Conservation (phyloP, 2,888 invertebrate species). For the Drosophila crucigera region DNA sequence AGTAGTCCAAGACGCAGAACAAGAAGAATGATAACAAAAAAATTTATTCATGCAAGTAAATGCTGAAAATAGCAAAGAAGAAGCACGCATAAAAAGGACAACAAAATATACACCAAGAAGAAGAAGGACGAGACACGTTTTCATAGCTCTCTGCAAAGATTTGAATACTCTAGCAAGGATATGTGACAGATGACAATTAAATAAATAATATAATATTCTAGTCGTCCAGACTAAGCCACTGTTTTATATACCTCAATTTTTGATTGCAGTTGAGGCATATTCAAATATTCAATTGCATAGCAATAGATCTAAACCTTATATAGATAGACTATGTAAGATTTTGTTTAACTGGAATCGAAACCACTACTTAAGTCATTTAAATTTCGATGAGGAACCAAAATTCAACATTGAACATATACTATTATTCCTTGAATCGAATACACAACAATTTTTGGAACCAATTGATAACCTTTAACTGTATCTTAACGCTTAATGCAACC, state of each 20-base stretch:
- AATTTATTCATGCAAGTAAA: slow-evolving; percentile 79
- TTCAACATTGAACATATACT: not conserved
- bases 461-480: not conserved
- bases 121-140: not conserved
- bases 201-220: not conserved
- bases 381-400: not conserved
- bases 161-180: not conserved
- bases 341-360: not conserved
- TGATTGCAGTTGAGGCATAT: not conserved
- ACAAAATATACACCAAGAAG: slow-evolving; percentile 20
- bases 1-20: not conserved
- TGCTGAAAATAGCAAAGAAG: slow-evolving; percentile 47
- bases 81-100: slow-evolving; percentile 8
- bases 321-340: not conserved
- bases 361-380: not conserved
- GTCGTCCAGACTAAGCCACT: not conserved
- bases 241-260: not conserved
- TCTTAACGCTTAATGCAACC: fast-evolving
- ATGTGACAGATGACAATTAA: not conserved
- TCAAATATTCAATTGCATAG: not conserved
- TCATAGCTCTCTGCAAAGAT: not conserved
- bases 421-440: not conserved
- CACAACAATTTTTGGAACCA: not conserved
- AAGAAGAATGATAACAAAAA: slow-evolving; percentile 23
- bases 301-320: not conserved